These are phyloP conservation scores for Apotomis capreana DNA, from an alignment of 2,888 invertebrate genomes.

Conservation along the genomic window DNA sequence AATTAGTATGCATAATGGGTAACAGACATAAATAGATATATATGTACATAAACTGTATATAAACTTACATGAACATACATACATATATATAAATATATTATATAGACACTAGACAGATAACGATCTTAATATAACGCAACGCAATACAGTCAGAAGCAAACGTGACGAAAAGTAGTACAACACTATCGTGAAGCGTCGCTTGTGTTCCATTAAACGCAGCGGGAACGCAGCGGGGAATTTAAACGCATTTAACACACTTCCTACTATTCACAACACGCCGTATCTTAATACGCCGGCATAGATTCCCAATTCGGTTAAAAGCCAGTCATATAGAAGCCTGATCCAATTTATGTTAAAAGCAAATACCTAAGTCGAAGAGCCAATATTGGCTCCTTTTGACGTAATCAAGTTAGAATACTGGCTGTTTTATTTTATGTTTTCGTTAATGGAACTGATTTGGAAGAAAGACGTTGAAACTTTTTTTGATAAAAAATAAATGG, in stretches of 20 bases:
- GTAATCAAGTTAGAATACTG: slow-evolving; percentile 59
- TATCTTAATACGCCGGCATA: neutral
- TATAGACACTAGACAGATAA: too few species aligned
- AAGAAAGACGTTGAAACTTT: neutral
- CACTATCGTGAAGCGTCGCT: slow-evolving; percentile 14
- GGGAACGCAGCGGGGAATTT: slow-evolving; percentile 19
- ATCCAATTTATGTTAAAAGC: slow-evolving; percentile 66
- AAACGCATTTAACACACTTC: slow-evolving; percentile 34
- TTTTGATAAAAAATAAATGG: slow-evolving; percentile 9
- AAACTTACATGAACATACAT: too few species aligned
- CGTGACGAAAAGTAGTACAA: too few species aligned
- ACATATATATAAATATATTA: too few species aligned
- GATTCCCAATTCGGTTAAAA: neutral
- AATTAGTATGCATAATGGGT: too few species aligned
- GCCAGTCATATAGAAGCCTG: slow-evolving; percentile 50
- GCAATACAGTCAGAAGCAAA: too few species aligned
- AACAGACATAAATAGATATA: too few species aligned
- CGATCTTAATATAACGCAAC: too few species aligned
- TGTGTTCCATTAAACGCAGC: slow-evolving; percentile 32
- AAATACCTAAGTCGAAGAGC: slow-evolving; percentile 54
- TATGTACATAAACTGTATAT: too few species aligned
- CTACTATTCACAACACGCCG: neutral
- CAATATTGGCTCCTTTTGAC: slow-evolving; percentile 60
- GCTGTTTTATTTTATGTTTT: slow-evolving; percentile 51
- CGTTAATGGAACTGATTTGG: slow-evolving; percentile 51